Base-by-base conservation (phyloP, 2,113 vertebrate genomes). In the Apteryx mantelli region DNA sequence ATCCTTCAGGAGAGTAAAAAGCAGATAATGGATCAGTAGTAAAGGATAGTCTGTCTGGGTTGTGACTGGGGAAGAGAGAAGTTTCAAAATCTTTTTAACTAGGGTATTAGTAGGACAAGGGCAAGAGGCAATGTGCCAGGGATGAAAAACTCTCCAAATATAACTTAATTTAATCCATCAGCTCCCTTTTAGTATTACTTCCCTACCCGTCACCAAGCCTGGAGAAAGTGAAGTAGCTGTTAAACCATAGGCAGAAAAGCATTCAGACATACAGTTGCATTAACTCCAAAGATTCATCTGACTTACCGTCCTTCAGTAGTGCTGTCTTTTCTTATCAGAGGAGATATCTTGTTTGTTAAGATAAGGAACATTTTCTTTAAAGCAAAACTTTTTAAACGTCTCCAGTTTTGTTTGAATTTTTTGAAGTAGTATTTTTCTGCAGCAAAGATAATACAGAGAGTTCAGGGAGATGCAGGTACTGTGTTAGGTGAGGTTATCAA, bases 1-100 rank as follows among this genome's bases (percentile, higher is more conserved):
- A 48, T 92, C 73, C 84, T 89, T 87, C 38, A 74, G 78, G 58
- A 85, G 32, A 70, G 63, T 88, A 86, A 92, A 95, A 88, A 58
- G 60, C 55, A 86, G 75, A 55, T 86, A 95, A 86, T 2, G 1
- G 58, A 13, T 85, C 68, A 86, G 56, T 92, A 75, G 80, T 88
- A 91, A 89, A 79, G 75, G 26, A 38, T 42, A 82, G 46, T 84
- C 9, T 52, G 34, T 71, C 52, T 78, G 46, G 14, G 17, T 90
- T 88, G 42, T 89, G 42, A 36, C 68, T 77, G 34, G 36, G 65
- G 63, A 93, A 18, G 11, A 40, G 8, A 75, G 38, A 40, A 53
- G 36, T 85, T 92, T 91, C 83, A 63, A 73, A 64, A 90, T 95
- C 34, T 75, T 81, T 88, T 93, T 77, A 92, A 82, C 0, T 0